A percentile compares a stretch with the other conserved stretches of the same genome.
Evolutionary conservation across 2,113 vertebrate genomes (phyloP).

Genomic region (Lathamus discolor): DNA sequence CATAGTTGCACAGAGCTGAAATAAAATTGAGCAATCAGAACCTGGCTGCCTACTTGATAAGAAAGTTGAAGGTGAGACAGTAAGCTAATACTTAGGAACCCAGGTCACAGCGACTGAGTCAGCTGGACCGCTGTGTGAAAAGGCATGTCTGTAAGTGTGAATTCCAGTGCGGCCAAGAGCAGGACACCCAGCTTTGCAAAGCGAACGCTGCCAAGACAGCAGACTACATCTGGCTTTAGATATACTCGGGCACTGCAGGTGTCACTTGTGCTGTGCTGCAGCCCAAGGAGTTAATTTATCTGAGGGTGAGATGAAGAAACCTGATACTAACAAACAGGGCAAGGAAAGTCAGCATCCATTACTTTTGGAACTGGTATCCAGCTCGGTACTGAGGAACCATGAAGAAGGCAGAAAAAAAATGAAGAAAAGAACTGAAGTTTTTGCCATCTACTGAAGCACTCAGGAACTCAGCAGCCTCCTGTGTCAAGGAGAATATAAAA

Average conservation of each 20-base stretch:
- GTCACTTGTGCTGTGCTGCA: neutral
- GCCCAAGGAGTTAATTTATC: slow-evolving; percentile 1
- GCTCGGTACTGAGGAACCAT: neutral
- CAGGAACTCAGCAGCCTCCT: neutral
- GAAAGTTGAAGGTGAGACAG: neutral
- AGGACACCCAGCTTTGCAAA: neutral
- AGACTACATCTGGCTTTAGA: neutral
- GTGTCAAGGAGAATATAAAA: neutral
- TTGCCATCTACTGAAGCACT: neutral
- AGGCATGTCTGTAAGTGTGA: neutral
- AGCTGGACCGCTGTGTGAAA: neutral
- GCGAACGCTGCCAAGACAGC: neutral
- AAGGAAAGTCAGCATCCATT: neutral
- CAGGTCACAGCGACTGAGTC: neutral
- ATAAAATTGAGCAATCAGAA: neutral
- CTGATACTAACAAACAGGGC: neutral
- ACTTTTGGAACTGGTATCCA: neutral
- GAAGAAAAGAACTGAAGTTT: neutral
- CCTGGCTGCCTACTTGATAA: neutral
- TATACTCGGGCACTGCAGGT: neutral
- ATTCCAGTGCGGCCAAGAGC: neutral
- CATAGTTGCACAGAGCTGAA: neutral
- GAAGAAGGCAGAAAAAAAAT: neutral
- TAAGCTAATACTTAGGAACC: neutral
- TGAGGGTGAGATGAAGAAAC: neutral